A percentile compares a stretch with the other conserved stretches of the same genome.
Conservation (phyloP, 2,113 vertebrate species). For the Xiphophorus couchianus region DNA sequence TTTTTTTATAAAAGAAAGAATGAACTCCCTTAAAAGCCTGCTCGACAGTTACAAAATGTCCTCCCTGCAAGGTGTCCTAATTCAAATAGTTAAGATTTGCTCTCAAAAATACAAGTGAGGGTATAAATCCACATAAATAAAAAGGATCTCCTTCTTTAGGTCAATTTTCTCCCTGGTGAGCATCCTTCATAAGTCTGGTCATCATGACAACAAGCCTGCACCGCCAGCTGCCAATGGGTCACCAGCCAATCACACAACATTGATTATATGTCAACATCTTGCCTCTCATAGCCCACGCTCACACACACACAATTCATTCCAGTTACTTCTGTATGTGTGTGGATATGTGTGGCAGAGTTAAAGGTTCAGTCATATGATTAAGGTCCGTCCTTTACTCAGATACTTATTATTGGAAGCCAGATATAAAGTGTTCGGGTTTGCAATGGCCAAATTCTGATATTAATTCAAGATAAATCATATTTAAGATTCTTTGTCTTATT, state of each 20-base stretch:
- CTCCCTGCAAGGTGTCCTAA: background rate
- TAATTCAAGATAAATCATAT: no score
- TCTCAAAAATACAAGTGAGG: background rate
- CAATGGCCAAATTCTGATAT: no score
- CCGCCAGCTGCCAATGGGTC: constrained; percentile 13
- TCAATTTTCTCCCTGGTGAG: constrained; percentile 13
- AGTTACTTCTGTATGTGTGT: constrained; percentile 12
- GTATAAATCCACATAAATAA: background rate
- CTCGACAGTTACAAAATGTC: background rate
- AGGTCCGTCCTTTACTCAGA: no score
- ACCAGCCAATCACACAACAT: constrained; percentile 48
- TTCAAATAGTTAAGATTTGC: background rate
- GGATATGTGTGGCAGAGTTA: background rate
- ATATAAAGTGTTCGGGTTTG: no score
- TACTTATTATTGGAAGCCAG: no score
- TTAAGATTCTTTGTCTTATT: no score
- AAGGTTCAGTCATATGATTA: background rate
- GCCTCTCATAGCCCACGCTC: background rate
- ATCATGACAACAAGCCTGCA: constrained; percentile 24
- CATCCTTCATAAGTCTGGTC: constrained; percentile 15
- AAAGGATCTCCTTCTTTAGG: constrained; percentile 10
- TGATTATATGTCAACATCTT: constrained; percentile 40
- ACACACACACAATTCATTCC: background rate
- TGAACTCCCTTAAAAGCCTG: background rate
- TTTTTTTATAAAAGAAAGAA: background rate